Evolutionary conservation across 2,888 invertebrate species (phyloP).

Genomic region (Lasioglossum zephyrum): DNA sequence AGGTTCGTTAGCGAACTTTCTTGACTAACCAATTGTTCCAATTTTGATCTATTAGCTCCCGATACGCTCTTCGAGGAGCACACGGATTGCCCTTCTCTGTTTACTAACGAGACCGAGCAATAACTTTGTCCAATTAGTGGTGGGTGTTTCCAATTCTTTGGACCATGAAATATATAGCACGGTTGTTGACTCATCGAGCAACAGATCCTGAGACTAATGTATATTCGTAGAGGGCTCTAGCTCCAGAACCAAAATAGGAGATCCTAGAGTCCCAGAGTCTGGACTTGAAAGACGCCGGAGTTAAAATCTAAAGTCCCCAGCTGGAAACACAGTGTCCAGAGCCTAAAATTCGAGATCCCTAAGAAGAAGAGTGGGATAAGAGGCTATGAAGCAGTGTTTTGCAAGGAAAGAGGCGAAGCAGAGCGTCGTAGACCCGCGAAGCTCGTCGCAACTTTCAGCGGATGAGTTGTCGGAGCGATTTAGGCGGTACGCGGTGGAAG

Average conservation of each 20-base stretch:
- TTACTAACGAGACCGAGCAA: not conserved
- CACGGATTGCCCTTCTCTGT: not conserved
- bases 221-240: not conserved
- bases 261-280: not conserved
- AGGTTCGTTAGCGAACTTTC: constrained; percentile 54
- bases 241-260: not conserved
- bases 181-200: not conserved
- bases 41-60: constrained; percentile 4
- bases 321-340: not conserved
- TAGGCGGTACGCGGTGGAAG: constrained; percentile 79
- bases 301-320: not conserved
- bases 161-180: not conserved
- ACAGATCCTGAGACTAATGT: not conserved
- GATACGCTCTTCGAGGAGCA: not conserved
- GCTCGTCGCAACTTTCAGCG: constrained; percentile 83
- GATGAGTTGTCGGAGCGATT: constrained; percentile 84
- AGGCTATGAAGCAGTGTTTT: constrained; percentile 60
- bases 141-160: not conserved
- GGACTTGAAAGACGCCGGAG: not conserved
- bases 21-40: constrained; percentile 27
- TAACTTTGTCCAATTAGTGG: not conserved
- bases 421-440: constrained; percentile 80
- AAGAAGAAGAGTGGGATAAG: constrained; percentile 46
- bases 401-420: constrained; percentile 60
- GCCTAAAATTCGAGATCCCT: not conserved